These are phyloP conservation scores for Macrotrachela quadricornifera DNA, from an alignment of 1,140 invertebrate genomes.

Conservation along the genomic window DNA sequence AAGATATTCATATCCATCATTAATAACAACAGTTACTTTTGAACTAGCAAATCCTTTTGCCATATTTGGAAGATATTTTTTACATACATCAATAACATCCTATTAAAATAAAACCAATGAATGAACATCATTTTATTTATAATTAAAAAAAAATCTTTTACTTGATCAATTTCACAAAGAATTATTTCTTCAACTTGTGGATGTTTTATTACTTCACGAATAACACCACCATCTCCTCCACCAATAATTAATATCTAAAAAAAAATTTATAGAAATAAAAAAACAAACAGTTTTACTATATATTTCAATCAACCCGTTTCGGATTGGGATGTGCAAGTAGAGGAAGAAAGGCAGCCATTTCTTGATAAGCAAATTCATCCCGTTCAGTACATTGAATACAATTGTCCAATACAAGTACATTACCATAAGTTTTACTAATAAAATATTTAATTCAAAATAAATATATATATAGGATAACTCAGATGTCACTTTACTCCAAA, in stretches of 20 bases:
- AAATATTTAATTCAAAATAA: constrained; percentile 8
- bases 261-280: no score
- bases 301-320: constrained; percentile 42
- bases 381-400: constrained; percentile 85
- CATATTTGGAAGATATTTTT: constrained; percentile 71
- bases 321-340: constrained; percentile 72
- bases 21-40: constrained; percentile 60
- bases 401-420: constrained; percentile 69
- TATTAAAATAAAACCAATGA: constrained; percentile 12
- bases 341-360: constrained; percentile 88
- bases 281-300: no score
- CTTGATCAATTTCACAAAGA: constrained; percentile 80
- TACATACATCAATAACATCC: constrained; percentile 68
- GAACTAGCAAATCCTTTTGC: constrained; percentile 56
- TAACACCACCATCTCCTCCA: constrained; percentile 86
- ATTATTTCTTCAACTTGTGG: constrained; percentile 59
- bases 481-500: constrained; percentile 32
- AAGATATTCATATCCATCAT: constrained; percentile 86
- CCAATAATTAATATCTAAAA: constrained; percentile 60
- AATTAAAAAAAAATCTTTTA: constrained; percentile 12
- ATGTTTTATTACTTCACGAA: constrained; percentile 79
- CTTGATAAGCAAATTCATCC: constrained; percentile 94
- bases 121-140: not conserved
- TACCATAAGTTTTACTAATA: constrained; percentile 59
- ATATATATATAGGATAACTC: not conserved